These are phyloP conservation scores for Hypena proboscidalis DNA, from an alignment of 2,888 invertebrate genomes.

Conservation along the genomic window DNA sequence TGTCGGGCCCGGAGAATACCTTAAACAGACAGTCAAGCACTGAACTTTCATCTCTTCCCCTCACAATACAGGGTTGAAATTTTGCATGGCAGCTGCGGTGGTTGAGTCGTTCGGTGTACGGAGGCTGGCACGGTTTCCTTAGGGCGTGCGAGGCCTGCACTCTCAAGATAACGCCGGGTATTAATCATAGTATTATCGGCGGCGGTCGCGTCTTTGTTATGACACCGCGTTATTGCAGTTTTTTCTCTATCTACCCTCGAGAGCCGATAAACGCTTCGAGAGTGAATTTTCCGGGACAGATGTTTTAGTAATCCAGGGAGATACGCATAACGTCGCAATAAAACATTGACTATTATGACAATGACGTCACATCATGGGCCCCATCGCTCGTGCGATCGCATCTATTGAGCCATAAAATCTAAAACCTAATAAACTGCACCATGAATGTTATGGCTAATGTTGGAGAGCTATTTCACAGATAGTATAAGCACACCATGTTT, in stretches of 20 bases:
- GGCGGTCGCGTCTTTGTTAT: conserved; percentile 82
- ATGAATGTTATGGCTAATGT: conserved; percentile 22
- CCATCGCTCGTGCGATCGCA: conserved; percentile 13
- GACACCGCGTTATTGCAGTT: conserved; percentile 84
- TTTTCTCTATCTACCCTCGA: conserved; percentile 81
- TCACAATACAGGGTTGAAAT: conserved; percentile 24
- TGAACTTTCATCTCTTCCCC: conserved; percentile 35
- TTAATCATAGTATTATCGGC: conserved; percentile 85
- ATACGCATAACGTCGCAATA: conserved; percentile 62
- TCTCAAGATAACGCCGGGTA: conserved; percentile 82
- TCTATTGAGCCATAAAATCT: conserved; percentile 38
- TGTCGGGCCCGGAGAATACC: conserved; percentile 76
- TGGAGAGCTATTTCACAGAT: background rate
- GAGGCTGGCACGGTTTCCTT: conserved; percentile 49
- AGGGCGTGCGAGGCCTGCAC: conserved; percentile 77
- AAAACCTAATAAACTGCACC: conserved; percentile 28
- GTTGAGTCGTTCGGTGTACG: conserved; percentile 37
- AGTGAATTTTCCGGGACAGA: conserved; percentile 85
- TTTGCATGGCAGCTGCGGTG: conserved; percentile 3
- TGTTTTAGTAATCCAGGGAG: conserved; percentile 76
- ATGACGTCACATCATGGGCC: conserved; percentile 47
- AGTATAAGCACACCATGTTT: no score
- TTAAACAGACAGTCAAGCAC: conserved; percentile 50
- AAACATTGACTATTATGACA: conserved; percentile 73
- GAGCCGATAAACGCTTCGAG: conserved; percentile 73